Evolutionary conservation across 2,113 vertebrate genomes (phyloP).

Genomic region (Forbesichthys agassizii): DNA sequence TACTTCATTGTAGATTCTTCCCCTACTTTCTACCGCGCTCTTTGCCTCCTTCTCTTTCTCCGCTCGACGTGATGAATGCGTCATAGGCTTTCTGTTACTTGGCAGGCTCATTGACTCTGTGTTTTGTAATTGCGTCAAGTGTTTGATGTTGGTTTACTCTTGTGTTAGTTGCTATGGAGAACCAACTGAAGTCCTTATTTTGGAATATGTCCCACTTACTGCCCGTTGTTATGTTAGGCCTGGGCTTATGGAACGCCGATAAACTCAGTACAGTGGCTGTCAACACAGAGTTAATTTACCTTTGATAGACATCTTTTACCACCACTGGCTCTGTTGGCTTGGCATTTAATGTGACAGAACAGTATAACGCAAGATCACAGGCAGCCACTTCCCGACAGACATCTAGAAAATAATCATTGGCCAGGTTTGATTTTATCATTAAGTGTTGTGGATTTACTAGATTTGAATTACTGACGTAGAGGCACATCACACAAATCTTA

Average conservation of each 20-base stretch:
- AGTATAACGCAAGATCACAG: conserved; percentile 11
- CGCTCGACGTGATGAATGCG: conserved; percentile 43
- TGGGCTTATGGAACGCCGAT: background rate
- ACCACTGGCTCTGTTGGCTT: conserved; percentile 18
- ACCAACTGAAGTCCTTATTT: conserved; percentile 14
- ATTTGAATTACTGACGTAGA: too few relatives aligned
- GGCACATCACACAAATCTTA: too few relatives aligned
- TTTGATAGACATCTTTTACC: conserved; percentile 21
- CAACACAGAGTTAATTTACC: conserved; percentile 20
- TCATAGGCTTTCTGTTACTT: conserved; percentile 41
- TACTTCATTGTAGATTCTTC: conserved; percentile 52
- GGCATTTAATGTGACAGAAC: conserved; percentile 21
- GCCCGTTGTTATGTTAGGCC: background rate
- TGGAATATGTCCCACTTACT: conserved; percentile 14
- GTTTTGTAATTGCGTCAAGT: background rate
- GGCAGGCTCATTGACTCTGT: conserved; percentile 17
- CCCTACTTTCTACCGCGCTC: conserved; percentile 31
- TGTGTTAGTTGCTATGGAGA: conserved; percentile 8
- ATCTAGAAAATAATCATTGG: too few relatives aligned
- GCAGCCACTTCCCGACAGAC: background rate
- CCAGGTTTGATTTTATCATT: too few relatives aligned
- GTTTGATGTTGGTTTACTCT: conserved; percentile 8
- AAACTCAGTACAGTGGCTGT: conserved; percentile 15
- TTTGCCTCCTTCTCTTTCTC: conserved; percentile 5
- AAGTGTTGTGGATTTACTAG: too few relatives aligned